Conservation (phyloP, 2,113 vertebrate species). For the Alethe castanea region DNA sequence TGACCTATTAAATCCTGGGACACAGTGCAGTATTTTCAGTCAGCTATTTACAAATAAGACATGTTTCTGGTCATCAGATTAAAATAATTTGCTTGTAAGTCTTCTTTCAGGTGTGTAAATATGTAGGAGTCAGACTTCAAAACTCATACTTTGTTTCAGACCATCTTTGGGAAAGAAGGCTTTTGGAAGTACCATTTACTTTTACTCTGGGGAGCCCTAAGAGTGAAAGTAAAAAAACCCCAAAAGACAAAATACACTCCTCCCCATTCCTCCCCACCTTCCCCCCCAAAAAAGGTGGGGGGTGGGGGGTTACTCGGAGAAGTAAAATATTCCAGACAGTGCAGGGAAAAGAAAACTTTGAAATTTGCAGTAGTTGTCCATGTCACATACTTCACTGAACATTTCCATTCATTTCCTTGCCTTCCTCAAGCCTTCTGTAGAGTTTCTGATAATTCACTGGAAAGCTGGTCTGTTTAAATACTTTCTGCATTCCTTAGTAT, state of each 20-base stretch:
- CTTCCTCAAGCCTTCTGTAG: background rate
- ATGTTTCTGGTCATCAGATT: background rate
- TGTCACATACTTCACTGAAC: background rate
- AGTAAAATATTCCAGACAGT: background rate
- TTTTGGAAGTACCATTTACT: background rate
- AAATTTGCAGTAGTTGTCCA: background rate
- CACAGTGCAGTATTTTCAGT: background rate
- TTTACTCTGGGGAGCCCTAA: background rate
- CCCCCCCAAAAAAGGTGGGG: background rate
- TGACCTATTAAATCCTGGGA: background rate
- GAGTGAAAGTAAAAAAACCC: background rate
- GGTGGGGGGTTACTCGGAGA: background rate
- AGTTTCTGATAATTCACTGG: background rate
- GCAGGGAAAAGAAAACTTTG: background rate
- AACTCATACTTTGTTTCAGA: background rate
- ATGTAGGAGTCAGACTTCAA: background rate
- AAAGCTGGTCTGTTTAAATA: conserved; percentile 31
- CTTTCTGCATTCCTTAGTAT: conserved; percentile 20
- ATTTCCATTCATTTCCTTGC: background rate
- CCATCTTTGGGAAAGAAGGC: background rate
- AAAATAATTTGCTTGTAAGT: background rate
- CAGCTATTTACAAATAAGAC: background rate
- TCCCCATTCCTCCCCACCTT: too few species aligned
- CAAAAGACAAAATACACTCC: background rate
- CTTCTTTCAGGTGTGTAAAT: background rate